These are phyloP conservation scores for Chauna torquata DNA, from an alignment of 2,113 vertebrate genomes.

Conservation along the genomic window DNA sequence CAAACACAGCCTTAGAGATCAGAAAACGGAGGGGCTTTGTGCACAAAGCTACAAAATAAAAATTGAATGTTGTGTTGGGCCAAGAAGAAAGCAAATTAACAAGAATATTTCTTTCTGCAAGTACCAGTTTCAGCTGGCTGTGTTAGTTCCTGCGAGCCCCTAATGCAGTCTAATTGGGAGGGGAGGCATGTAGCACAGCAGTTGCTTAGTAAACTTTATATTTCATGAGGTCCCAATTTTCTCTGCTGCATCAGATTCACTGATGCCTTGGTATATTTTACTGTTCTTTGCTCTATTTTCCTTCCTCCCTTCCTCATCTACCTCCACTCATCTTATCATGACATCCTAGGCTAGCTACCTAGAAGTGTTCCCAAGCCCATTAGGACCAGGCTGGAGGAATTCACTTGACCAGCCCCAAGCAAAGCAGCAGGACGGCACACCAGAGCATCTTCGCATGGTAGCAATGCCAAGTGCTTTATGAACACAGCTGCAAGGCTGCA, in stretches of 20 bases:
- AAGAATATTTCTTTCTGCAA: neutral
- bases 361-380: neutral
- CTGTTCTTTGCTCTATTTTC: neutral
- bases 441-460: too few relatives aligned
- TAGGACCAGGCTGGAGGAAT: neutral
- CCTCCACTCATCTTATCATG: neutral
- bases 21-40: neutral
- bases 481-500: neutral
- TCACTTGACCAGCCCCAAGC: fast-evolving
- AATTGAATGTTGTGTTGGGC: neutral
- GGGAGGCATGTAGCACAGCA: neutral
- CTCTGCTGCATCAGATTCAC: neutral
- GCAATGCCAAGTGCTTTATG: neutral
- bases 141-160: neutral
- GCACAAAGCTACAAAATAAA: neutral
- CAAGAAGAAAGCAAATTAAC: slow-evolving; percentile 22
- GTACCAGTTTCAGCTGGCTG: neutral
- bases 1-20: neutral
- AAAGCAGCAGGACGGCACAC: neutral
- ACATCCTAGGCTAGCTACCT: neutral
- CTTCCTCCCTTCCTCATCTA: neutral
- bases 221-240: neutral
- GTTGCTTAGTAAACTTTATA: neutral
- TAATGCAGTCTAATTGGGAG: neutral
- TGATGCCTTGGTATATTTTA: neutral